phyloP scores from a whole-genome alignment of 2,113 vertebrate genomes.

The Perca fluviatilis region DNA sequence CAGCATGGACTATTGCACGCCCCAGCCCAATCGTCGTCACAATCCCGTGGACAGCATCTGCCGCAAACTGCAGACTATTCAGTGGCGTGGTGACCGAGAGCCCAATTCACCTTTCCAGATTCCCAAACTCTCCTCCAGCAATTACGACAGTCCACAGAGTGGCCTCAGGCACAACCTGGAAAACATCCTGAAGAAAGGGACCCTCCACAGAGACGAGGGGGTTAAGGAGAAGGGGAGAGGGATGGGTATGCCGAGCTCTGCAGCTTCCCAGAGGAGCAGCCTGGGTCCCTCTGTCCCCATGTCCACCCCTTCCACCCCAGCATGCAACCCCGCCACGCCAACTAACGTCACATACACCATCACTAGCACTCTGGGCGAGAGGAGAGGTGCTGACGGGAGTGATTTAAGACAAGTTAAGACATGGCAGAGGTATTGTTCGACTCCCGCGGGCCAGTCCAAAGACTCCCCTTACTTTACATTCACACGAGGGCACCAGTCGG shows the following conservation, averaged over 20 bases:
- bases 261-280: conserved; percentile 15
- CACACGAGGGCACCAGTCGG: conserved; percentile 22
- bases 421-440: conserved; percentile 70
- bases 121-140: conserved; percentile 86
- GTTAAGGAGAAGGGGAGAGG: background rate
- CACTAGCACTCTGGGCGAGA: conserved; percentile 64
- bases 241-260: conserved; percentile 36
- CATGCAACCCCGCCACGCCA: background rate
- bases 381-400: conserved; percentile 40
- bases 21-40: conserved; percentile 80
- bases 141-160: conserved; percentile 86
- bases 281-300: conserved; percentile 16
- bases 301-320: background rate
- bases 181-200: conserved; percentile 85
- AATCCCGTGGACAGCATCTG: conserved; percentile 94
- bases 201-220: conserved; percentile 35
- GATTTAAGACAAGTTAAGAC: background rate
- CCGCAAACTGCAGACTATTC: conserved; percentile 91
- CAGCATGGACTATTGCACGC: conserved; percentile 78
- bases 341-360: conserved; percentile 63
- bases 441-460: conserved; percentile 37
- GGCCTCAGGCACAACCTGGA: conserved; percentile 85
- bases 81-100: conserved; percentile 85
- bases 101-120: conserved; percentile 87
- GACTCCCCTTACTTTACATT: conserved; percentile 69